Evolutionary conservation across 2,113 vertebrate species (phyloP), one percentile per base, ranked within the genome.

Genomic region (Apteryx mantelli): DNA sequence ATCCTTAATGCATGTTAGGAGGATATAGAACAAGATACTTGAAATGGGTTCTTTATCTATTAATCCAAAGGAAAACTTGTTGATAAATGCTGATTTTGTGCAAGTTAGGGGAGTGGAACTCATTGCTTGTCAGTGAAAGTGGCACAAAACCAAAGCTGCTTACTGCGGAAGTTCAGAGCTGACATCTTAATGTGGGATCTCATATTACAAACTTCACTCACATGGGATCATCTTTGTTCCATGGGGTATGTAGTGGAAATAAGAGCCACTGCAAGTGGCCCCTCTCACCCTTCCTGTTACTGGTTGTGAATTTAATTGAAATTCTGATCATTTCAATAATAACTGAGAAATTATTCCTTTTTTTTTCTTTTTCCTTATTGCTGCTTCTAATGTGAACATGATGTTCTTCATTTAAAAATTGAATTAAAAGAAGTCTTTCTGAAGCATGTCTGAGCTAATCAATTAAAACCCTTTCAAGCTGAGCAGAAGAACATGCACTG

Each of bases 381-480:
- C 88, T 74, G 53, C 58, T 95, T 30, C 78, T 89, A 91, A 94
- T 75, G 46, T 91, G 95, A 95, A 86, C 94, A 88, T 2, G 9
- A 68, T 95, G 84, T 88, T 82, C 60, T 92, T 93, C 5, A 64
- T 75, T 84, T 69, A 89, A 96, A 95, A 97, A 95, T 71, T 55
- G 69, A 95, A 94, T 94, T 91, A 13, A 74, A 89, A 87, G 25
- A 9, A 28, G 20, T 68, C 55, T 81, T 94, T 93, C 85, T 95
- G 76, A 71, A 74, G 36, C 71, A 64, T 86, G 50, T 77, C 89
- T 88, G 85, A 94, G 52, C 48, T 93, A 88, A 91, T 95, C 63
- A 93, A 68, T 65, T 91, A 66, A 74, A 94, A 70, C 60, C 44
- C 53, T 89, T 91, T 77, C 75, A 89, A 83, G 55, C 48, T 48